A percentile compares a stretch with the other conserved stretches of the same genome.
phyloP scores from a whole-genome alignment of 2,888 invertebrate species.

The Eueremaeus valkanovi region DNA sequence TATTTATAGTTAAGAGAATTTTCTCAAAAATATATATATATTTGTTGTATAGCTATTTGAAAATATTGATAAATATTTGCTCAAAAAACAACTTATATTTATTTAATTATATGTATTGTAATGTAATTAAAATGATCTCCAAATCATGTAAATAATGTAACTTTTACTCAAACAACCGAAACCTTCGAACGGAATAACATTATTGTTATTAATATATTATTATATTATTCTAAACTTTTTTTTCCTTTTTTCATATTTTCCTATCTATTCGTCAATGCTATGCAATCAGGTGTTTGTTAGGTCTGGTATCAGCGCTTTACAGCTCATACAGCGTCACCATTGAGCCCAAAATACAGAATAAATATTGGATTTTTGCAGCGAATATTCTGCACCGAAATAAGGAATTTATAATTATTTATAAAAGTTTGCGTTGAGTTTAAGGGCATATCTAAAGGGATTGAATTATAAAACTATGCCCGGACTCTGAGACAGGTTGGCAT shows the following conservation, averaged over 20 bases:
- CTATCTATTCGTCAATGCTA: neutral
- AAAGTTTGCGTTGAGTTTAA: neutral
- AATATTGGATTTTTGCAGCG: neutral
- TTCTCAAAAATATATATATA: conserved; percentile 8
- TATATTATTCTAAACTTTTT: too few species aligned
- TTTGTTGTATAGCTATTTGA: conserved; percentile 12
- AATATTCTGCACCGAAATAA: neutral
- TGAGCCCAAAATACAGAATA: neutral
- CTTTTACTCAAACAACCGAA: neutral
- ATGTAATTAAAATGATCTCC: conserved; percentile 16
- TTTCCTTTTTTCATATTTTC: too few species aligned
- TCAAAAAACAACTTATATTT: conserved; percentile 21
- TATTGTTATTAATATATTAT: too few species aligned
- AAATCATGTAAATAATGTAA: conserved; percentile 27
- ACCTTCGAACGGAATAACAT: neutral
- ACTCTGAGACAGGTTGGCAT: neutral
- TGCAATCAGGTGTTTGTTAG: neutral
- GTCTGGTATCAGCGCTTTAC: neutral
- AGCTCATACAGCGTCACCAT: conserved; percentile 8
- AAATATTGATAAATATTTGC: conserved; percentile 28
- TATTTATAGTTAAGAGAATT: neutral
- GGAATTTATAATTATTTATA: neutral
- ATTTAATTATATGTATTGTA: conserved; percentile 22
- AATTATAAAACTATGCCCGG: neutral
- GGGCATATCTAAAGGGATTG: neutral